phyloP scores from a whole-genome alignment of 2,113 vertebrate species.

The Hydrochoerus hydrochaeris region DNA sequence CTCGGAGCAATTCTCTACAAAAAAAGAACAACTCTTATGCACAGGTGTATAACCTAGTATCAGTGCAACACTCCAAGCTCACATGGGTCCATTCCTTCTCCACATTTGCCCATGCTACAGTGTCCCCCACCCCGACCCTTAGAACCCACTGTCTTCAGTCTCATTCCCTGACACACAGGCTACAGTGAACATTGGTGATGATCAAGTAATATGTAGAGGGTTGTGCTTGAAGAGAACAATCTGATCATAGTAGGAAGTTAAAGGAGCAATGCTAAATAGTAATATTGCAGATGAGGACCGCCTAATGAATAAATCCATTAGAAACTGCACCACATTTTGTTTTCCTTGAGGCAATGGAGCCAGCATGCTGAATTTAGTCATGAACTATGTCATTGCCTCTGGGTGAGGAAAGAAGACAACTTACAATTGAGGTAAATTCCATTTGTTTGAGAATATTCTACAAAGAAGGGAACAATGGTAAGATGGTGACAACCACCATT shows the following conservation, averaged over 20 bases:
- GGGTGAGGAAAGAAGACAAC: neutral
- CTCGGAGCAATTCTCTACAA: neutral
- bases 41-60: neutral
- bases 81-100: neutral
- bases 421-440: neutral
- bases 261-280: neutral
- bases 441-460: neutral
- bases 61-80: neutral
- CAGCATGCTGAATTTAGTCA: neutral
- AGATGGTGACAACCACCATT: neutral
- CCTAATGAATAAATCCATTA: neutral
- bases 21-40: neutral
- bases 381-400: neutral
- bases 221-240: neutral
- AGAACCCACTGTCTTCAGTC: neutral
- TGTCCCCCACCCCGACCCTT: neutral
- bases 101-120: neutral
- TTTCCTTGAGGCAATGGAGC: neutral
- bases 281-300: neutral
- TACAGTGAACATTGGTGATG: neutral
- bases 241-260: neutral
- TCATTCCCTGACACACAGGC: neutral
- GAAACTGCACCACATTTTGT: neutral
- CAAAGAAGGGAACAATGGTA: neutral
- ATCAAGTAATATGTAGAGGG: neutral